Percentiles rank a stretch among this genome's conserved stretches.
These are phyloP conservation scores for Enteromius trimaculatus DNA, from an alignment of 2,797 vertebrate genomes.

Conservation along the genomic window DNA sequence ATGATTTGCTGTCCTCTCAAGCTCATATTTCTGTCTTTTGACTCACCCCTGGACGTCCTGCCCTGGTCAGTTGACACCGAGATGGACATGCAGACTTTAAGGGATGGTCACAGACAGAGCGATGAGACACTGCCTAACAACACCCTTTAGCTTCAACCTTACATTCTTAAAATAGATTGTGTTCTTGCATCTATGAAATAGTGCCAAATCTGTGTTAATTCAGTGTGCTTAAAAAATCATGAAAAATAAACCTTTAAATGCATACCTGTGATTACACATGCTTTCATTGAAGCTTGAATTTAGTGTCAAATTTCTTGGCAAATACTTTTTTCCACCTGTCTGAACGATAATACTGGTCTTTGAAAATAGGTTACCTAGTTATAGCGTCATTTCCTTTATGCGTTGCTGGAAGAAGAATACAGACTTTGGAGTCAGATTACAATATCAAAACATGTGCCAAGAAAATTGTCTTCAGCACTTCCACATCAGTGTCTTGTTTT, in stretches of 20 bases:
- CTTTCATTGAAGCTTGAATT: neutral
- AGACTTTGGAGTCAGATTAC: slow-evolving; percentile 9
- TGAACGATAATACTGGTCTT: neutral
- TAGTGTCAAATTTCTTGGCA: neutral
- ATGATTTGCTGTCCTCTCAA: slow-evolving; percentile 30
- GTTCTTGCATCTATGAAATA: neutral
- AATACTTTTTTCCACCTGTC: neutral
- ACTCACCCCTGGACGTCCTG: neutral
- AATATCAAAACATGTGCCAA: slow-evolving; percentile 1
- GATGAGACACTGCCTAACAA: neutral
- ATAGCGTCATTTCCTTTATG: slow-evolving; percentile 1
- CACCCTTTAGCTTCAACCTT: neutral
- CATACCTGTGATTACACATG: neutral
- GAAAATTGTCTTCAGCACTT: neutral
- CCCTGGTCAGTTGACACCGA: slow-evolving; percentile 28
- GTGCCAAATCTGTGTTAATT: neutral
- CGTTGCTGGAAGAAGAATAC: neutral
- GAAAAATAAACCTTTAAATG: neutral
- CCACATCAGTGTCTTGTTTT: neutral
- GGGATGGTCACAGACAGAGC: neutral
- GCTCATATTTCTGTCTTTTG: slow-evolving; percentile 47
- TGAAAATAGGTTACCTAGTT: slow-evolving; percentile 25
- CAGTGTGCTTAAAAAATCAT: neutral
- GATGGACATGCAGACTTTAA: neutral
- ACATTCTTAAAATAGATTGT: neutral